These are phyloP conservation scores for Neogale vison DNA, from an alignment of 2,113 vertebrate genomes.

Conservation along the genomic window DNA sequence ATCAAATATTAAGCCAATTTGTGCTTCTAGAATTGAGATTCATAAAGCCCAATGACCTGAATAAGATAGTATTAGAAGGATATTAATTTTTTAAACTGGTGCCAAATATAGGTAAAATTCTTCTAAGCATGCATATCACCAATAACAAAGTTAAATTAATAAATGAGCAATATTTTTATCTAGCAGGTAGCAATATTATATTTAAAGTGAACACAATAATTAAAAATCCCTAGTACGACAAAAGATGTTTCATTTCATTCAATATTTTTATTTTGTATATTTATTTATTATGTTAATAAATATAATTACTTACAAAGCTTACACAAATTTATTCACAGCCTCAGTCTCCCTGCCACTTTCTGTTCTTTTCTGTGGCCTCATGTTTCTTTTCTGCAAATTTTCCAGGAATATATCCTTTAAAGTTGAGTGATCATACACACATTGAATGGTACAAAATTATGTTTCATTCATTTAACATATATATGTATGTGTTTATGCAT, in stretches of 20 bases:
- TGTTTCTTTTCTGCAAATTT: neutral
- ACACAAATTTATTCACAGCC: neutral
- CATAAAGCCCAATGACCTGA: neutral
- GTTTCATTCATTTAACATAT: neutral
- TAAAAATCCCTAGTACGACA: neutral
- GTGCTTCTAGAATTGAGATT: neutral
- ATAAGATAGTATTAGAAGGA: neutral
- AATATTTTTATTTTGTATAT: neutral
- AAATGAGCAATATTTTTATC: neutral
- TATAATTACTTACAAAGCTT: neutral
- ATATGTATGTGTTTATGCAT: neutral
- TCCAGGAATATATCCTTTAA: neutral
- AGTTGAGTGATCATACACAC: neutral
- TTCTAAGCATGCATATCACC: neutral
- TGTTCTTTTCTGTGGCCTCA: neutral
- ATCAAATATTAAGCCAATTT: neutral
- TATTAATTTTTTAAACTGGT: slow-evolving; percentile 14
- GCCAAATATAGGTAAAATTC: neutral
- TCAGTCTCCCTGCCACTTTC: neutral
- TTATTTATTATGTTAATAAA: neutral
- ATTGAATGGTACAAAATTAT: neutral
- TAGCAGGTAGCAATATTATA: neutral
- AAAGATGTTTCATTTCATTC: neutral
- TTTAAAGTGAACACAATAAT: neutral
- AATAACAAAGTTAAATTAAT: neutral